Evolutionary conservation across 2,797 vertebrate genomes (phyloP).

Genomic region (Carcharodon carcharias): DNA sequence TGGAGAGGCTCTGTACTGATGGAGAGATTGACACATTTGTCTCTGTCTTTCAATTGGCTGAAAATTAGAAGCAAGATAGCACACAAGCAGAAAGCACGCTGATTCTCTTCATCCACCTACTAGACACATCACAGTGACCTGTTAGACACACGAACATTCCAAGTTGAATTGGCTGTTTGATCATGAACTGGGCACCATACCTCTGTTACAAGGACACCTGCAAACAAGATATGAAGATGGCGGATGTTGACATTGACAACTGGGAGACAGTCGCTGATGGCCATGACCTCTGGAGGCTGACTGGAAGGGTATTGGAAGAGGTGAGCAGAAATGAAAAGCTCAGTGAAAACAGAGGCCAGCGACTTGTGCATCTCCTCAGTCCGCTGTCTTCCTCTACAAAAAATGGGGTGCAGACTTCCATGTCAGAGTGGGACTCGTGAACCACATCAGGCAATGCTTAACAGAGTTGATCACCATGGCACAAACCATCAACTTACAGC

Average conservation of each 20-base stretch:
- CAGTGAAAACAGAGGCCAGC: not conserved
- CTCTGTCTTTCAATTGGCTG: not conserved
- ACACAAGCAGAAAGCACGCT: not conserved
- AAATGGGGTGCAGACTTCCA: not conserved
- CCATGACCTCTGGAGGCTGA: not conserved
- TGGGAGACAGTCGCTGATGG: not conserved
- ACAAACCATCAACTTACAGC: not conserved
- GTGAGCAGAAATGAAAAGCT: not conserved
- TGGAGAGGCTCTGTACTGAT: not conserved
- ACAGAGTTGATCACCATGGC: not conserved
- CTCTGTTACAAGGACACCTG: not conserved
- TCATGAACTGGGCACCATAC: not conserved
- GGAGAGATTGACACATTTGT: not conserved
- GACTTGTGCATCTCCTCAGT: not conserved
- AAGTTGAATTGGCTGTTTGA: not conserved
- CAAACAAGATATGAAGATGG: not conserved
- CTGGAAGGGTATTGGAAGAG: not conserved
- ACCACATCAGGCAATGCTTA: not conserved
- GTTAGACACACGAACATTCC: not conserved
- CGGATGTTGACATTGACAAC: not conserved
- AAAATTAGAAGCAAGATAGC: not conserved
- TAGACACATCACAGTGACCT: not conserved
- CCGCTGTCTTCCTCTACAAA: not conserved
- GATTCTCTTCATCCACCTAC: not conserved
- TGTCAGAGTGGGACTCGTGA: not conserved